These are phyloP conservation scores for Athalia cordata DNA, from an alignment of 2,888 invertebrate species.

Conservation along the genomic window DNA sequence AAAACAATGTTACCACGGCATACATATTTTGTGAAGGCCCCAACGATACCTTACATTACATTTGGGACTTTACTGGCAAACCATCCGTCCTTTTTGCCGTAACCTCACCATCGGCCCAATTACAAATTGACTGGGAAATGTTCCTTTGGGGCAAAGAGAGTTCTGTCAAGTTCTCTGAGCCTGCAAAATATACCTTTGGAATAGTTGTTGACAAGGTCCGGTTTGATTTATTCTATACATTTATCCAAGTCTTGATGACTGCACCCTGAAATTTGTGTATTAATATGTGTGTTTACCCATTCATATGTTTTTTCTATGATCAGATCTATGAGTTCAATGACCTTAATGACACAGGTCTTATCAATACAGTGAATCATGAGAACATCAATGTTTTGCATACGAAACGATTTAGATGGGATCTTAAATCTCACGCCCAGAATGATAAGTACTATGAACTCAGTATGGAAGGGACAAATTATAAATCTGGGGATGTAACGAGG, in stretches of 20 bases:
- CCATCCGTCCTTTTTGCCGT: slow-evolving; percentile 78
- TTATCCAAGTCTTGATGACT: not conserved
- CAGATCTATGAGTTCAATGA: slow-evolving; percentile 80
- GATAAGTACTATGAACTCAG: slow-evolving; percentile 70
- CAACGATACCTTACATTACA: slow-evolving; percentile 79
- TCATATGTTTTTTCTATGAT: slow-evolving; percentile 48
- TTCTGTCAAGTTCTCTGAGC: slow-evolving; percentile 73
- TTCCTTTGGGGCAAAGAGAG: slow-evolving; percentile 62
- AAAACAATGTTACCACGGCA: slow-evolving; percentile 71
- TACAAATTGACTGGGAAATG: slow-evolving; percentile 76
- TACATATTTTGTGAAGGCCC: slow-evolving; percentile 77
- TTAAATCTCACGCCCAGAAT: slow-evolving; percentile 67
- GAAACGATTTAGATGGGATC: slow-evolving; percentile 71
- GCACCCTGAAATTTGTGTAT: slow-evolving; percentile 1
- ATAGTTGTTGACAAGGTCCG: slow-evolving; percentile 78
- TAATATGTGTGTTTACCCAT: slow-evolving; percentile 24
- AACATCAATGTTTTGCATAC: slow-evolving; percentile 69
- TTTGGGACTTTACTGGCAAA: slow-evolving; percentile 80
- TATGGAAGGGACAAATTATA: slow-evolving; percentile 62
- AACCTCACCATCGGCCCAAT: slow-evolving; percentile 73
- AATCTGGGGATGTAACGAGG: slow-evolving; percentile 65
- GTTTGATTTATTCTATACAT: slow-evolving; percentile 13
- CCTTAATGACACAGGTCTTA: slow-evolving; percentile 74
- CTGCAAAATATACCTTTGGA: slow-evolving; percentile 78
- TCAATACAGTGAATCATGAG: slow-evolving; percentile 63